Percentiles rank a stretch among this genome's conserved stretches.
Conservation (phyloP, 2,888 invertebrate genomes). For the Rhamnusium bicolor region DNA sequence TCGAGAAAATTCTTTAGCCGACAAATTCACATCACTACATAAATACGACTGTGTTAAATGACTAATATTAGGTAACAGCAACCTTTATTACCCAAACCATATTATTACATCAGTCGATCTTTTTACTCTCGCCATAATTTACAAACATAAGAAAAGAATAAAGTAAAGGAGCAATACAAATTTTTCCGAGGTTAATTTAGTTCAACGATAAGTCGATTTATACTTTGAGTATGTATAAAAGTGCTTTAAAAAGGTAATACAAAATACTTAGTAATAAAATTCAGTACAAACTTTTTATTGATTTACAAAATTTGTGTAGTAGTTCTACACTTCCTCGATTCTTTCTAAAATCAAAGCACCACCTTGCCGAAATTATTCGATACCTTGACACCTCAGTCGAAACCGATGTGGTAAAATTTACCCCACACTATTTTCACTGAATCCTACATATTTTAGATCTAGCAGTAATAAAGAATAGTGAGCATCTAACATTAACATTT, state of each 20-base stretch:
- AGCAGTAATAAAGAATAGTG: background rate
- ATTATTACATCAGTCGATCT: constrained; percentile 4
- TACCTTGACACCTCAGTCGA: constrained; percentile 1
- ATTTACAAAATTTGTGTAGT: constrained; percentile 52
- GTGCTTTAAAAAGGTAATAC: constrained; percentile 59
- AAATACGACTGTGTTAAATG: constrained; percentile 33
- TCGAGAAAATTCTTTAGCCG: no score
- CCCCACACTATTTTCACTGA: background rate
- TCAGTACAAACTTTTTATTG: constrained; percentile 59
- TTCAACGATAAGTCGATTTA: constrained; percentile 38
- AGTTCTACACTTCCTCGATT: constrained; percentile 26
- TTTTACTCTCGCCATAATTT: constrained; percentile 7
- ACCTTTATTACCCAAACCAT: constrained; percentile 9
- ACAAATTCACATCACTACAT: background rate
- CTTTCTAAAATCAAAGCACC: constrained; percentile 49
- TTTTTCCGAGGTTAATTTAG: constrained; percentile 29
- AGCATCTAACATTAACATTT: constrained; percentile 1
- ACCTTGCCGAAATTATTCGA: constrained; percentile 3
- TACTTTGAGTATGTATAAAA: constrained; percentile 55
- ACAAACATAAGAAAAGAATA: constrained; percentile 6
- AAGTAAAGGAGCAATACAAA: constrained; percentile 13
- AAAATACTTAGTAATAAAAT: constrained; percentile 58
- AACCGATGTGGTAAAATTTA: background rate
- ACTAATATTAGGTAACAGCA: background rate
- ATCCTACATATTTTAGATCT: background rate